Percentiles rank a stretch among this genome's conserved stretches.
phyloP scores from a whole-genome alignment of 35 echinoderm and acorn worm genomes.

The Lytechinus variegatus region DNA sequence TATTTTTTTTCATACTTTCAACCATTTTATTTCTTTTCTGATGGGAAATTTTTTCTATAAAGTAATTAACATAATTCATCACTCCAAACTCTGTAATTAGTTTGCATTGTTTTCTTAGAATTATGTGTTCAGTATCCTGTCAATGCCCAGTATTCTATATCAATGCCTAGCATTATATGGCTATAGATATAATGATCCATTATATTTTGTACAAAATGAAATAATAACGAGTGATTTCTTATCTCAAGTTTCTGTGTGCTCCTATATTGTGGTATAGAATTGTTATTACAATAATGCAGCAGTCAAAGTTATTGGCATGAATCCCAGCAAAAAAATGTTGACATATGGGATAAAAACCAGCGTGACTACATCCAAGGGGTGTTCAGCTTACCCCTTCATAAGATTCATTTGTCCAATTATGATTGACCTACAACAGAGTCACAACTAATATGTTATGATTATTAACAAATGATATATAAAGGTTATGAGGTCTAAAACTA shows the following conservation, averaged over 20 bases:
- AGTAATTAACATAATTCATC: not conserved
- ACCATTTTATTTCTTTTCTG: too few species aligned
- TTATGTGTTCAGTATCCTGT: too few species aligned
- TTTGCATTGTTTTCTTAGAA: not conserved
- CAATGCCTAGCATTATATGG: not conserved
- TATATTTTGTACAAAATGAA: not conserved
- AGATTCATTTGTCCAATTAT: not conserved
- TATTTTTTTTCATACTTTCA: too few species aligned
- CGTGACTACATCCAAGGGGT: not conserved
- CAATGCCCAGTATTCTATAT: not conserved
- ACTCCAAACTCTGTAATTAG: not conserved
- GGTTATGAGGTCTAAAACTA: too few species aligned
- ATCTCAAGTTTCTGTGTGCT: not conserved
- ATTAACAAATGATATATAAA: too few species aligned
- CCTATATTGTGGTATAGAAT: not conserved
- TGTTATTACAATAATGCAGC: not conserved
- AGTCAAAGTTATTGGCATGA: not conserved
- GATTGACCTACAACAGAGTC: too few species aligned
- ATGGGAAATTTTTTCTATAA: too few species aligned
- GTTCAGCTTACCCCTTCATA: not conserved
- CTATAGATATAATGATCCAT: not conserved
- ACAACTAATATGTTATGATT: too few species aligned
- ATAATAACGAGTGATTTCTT: not conserved
- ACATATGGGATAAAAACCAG: not conserved
- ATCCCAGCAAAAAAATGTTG: not conserved